Conservation (phyloP, 2,113 vertebrate species). For the Salvelinus fontinalis region DNA sequence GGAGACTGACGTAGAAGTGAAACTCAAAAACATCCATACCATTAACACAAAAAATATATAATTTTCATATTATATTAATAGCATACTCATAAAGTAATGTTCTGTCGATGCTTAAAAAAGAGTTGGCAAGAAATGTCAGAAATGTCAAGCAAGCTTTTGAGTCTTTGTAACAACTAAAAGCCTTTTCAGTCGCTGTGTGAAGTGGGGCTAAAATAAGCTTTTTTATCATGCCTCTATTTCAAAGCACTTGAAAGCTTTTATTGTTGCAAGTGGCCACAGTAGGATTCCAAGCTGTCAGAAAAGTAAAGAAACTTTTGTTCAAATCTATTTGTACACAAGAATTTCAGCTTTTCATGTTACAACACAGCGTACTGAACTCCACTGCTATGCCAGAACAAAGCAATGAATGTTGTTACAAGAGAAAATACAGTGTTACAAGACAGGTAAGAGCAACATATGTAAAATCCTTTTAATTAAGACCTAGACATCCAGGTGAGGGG, state of each 20-base stretch:
- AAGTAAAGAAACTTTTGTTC: not conserved
- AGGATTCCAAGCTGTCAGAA: slow-evolving; percentile 7
- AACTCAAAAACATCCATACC: not conserved
- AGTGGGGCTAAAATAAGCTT: not conserved
- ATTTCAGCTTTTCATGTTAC: not conserved
- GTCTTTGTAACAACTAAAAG: not conserved
- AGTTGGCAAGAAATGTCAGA: slow-evolving; percentile 5
- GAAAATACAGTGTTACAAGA: no score
- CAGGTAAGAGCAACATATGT: no score
- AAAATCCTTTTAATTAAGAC: no score
- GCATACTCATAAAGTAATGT: not conserved
- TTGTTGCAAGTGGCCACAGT: not conserved
- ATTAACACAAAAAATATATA: not conserved
- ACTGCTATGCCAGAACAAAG: no score
- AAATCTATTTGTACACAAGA: not conserved
- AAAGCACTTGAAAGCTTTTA: slow-evolving; percentile 1
- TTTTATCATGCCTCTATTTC: not conserved
- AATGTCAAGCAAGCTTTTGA: not conserved
- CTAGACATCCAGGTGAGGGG: no score
- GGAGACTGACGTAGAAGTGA: not conserved
- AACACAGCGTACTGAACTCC: no score
- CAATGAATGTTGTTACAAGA: no score
- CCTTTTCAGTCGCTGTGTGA: not conserved
- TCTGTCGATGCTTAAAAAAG: slow-evolving; percentile 4
- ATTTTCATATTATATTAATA: not conserved